Base-by-base conservation (phyloP, 2,797 vertebrate genomes). In the Oryzias sinensis region DNA sequence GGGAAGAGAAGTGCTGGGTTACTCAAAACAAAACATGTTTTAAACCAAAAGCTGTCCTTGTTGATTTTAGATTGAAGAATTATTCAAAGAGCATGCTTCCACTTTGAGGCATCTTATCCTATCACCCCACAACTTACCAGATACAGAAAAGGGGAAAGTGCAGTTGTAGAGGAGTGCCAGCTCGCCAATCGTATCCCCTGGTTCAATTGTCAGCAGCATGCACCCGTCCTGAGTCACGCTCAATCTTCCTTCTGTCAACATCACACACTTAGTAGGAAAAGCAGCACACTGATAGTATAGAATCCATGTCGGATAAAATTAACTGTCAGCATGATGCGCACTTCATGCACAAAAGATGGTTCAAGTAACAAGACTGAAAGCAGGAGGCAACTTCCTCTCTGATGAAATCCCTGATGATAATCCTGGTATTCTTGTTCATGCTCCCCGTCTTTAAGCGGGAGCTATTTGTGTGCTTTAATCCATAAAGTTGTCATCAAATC, bases 131-230 rank as follows among this genome's bases (percentile, higher is more conserved):
- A 4, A 33, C 50, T 57, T 50, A 91, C 91, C 90, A 87, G 90
- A 81, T 59, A 91, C 78, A 3, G 89, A 88, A 72, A 66, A 83
- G 16, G 59, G 67, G 65, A 89, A 77, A 43, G 68, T 84, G 70
- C 81, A 91, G 74, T 74, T 72, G 74, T 89, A 91, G 61, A 91
- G 80, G 49, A 92, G 82, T 5, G 87, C 83, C 67, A 87, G 59
- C 66, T 91, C 91, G 59, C 87, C 91, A 53, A 91, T 90, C 74
- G 87, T 20, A 61, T 84, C 82, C 42, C 82, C 87, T 6, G 88
- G 79, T 48, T 84, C 81, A 8, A 89, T 22, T 15, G 85, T 86
- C 50, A 75, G 62, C 63, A 88, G 70, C 76, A 81, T 89, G 63
- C 72, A 43, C 37, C 81, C 78, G 0, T 87, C 85, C 81, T 83